A percentile compares a stretch with the other conserved stretches of the same genome.
These are phyloP conservation scores for Rhyacophila brunnea DNA, from an alignment of 1,140 invertebrate genomes.

Conservation along the genomic window DNA sequence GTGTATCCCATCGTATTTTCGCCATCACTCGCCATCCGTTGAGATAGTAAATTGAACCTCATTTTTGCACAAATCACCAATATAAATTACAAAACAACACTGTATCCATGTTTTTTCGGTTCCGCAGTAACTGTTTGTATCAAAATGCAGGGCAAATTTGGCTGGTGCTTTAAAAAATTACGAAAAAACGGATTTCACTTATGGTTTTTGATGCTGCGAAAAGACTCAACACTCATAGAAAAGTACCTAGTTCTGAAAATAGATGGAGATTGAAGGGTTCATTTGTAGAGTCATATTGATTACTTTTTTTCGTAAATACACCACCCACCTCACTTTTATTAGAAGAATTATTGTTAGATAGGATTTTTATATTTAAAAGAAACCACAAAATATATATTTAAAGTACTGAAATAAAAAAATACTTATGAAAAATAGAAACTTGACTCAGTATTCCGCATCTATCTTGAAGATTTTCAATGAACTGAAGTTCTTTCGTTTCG, in stretches of 20 bases:
- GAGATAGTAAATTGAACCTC: constrained; percentile 27
- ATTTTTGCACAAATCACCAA: constrained; percentile 23
- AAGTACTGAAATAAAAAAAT: not conserved
- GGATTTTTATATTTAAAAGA: no score
- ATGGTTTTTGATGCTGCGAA: constrained; percentile 30
- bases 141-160: constrained; percentile 18
- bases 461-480: constrained; percentile 1
- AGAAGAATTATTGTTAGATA: no score
- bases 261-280: constrained; percentile 30
- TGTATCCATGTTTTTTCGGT: constrained; percentile 18
- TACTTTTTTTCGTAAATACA: constrained; percentile 11
- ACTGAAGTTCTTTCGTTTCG: not conserved
- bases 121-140: constrained; percentile 14
- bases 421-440: constrained; percentile 1
- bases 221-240: constrained; percentile 30
- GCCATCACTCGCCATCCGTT: constrained; percentile 30
- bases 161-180: constrained; percentile 23
- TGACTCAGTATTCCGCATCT: constrained; percentile 13
- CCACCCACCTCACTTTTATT: not conserved
- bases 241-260: constrained; percentile 29
- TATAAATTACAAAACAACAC: constrained; percentile 20
- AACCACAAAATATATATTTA: no score
- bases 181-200: constrained; percentile 27
- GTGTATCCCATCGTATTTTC: constrained; percentile 29
- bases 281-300: constrained; percentile 14